Base-by-base conservation (phyloP, 1,140 invertebrate genomes). In the Watersipora subatra region DNA sequence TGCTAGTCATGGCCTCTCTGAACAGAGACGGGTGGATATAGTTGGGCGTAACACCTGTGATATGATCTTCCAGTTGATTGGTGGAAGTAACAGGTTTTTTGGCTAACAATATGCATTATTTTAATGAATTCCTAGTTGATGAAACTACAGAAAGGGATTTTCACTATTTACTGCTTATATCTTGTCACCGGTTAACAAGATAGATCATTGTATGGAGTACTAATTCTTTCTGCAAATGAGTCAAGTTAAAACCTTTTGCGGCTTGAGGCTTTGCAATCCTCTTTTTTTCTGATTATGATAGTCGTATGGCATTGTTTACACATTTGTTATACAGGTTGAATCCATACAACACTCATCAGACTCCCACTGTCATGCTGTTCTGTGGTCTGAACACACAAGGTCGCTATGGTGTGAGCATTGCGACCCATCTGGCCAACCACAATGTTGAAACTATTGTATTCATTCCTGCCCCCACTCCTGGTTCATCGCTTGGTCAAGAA, bases 321-420 rank as follows among this genome's bases (percentile, higher is more conserved):
- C n/a, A n/a, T n/a, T n/a, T n/a, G n/a, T n/a, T n/a, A n/a, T 69
- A 1, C 62, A 81, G 80, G 70, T 78, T 91, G 57, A 87, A 87
- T 71, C 89, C 88, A n/a, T 85, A 86, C 65, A 92, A 91, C 75
- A 83, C 84, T 20, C 90, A 92, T 73, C 90, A 91, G 73, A 84
- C 85, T 80, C 89, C 89, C 24, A 85, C 84, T 17, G 87, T 91
- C 22, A 86, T 88, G 24, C 83, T 89, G 1, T 76, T 92, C 1
- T 89, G 87, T 77, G 89, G 87, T 1, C 80, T 84, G 1, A 85
- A 88, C 72, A 76, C 83, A 78, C 89, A 89, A 68, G 89, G 88
- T 24, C 84, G 87, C 46, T 88, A 87, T 63, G 85, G 88, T 7
- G 85, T 87, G 59, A 82, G 76, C 70, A 86, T 88, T 67, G 83